Evolutionary conservation across 2,113 vertebrate species (phyloP), one percentile per base, ranked within the genome.

Genomic region (Grammomys dolichurus): DNA sequence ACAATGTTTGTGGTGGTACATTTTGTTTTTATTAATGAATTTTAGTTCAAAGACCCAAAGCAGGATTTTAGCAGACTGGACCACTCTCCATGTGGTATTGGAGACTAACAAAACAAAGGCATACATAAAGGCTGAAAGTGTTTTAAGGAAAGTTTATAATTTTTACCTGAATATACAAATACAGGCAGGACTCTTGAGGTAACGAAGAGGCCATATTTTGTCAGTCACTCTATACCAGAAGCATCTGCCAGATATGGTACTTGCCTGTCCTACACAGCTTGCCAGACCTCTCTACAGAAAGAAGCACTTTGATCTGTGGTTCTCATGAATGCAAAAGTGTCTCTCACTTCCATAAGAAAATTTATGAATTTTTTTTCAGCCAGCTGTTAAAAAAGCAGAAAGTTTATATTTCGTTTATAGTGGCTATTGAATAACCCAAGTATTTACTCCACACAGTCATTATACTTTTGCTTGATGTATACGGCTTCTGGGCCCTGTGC

Each of bases 11-110:
- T 80, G 6, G 65, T 90, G 33, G 24, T 3, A 58, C 28, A 67
- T 36, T 84, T 94, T 95, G 13, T 73, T 90, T 24, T 93, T 36
- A 31, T 46, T 65, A 92, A 36, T 92, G 5, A 78, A 14, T 75
- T 92, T 92, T 88, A 95, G 16, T 40, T 17, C 76, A 86, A 90
- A 90, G 11, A 92, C 28, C 1, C 54, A 54, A 92, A 90, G 16
- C 40, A n/a, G 51, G 36, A 28, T 92, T 67, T 96, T 88, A 67
- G 7, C 51, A 96, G 33, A 13, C 24, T 86, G 72, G 28, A 58
- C 19, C 90, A 9, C 6, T 36, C 8, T 36, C 8, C 77, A 69
- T 13, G 12, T 11, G n/a, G 72, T 43, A 43, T 72, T 89, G 89
- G 24, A 89, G 76, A 86, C 17, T 87, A 63, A 60, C 95, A 94